phyloP scores from a whole-genome alignment of 2,797 vertebrate genomes.

The Poeciliopsis presidionis region DNA sequence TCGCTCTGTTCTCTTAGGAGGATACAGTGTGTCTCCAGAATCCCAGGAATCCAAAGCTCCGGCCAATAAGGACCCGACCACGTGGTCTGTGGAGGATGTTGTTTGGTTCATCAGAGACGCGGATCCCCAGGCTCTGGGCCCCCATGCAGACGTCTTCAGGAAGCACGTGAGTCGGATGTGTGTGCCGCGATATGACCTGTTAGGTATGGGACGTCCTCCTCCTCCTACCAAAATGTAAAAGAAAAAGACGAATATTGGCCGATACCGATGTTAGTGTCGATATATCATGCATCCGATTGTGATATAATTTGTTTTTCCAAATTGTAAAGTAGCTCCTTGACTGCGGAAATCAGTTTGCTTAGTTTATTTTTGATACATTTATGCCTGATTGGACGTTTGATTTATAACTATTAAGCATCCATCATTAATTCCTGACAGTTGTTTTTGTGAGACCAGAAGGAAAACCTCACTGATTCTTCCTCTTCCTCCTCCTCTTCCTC shows the following conservation, averaged over 20 bases:
- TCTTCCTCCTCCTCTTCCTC: too few species aligned
- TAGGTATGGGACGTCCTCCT: not conserved
- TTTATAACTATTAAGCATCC: not conserved
- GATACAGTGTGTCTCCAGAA: slow-evolving; percentile 74
- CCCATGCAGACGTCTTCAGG: slow-evolving; percentile 91
- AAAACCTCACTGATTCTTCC: not conserved
- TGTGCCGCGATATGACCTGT: not conserved
- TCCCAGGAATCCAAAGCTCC: slow-evolving; percentile 79
- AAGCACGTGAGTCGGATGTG: slow-evolving; percentile 85
- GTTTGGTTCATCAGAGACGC: slow-evolving; percentile 92
- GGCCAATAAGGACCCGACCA: slow-evolving; percentile 87
- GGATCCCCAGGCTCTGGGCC: slow-evolving; percentile 91
- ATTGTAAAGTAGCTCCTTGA: not conserved
- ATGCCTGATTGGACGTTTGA: not conserved
- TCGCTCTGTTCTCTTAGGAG: slow-evolving; percentile 33
- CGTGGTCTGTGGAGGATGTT: slow-evolving; percentile 92
- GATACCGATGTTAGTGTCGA: too few species aligned
- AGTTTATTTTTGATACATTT: not conserved
- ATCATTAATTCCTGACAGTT: not conserved
- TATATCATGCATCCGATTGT: not conserved
- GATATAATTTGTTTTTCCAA: not conserved
- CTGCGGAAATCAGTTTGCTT: not conserved
- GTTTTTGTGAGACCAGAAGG: not conserved
- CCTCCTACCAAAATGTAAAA: too few species aligned
- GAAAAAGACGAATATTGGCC: too few species aligned